A percentile compares a stretch with the other conserved stretches of the same genome.
These are phyloP conservation scores for Drosophila ohnishii DNA, from an alignment of 1,140 invertebrate species.

Conservation along the genomic window DNA sequence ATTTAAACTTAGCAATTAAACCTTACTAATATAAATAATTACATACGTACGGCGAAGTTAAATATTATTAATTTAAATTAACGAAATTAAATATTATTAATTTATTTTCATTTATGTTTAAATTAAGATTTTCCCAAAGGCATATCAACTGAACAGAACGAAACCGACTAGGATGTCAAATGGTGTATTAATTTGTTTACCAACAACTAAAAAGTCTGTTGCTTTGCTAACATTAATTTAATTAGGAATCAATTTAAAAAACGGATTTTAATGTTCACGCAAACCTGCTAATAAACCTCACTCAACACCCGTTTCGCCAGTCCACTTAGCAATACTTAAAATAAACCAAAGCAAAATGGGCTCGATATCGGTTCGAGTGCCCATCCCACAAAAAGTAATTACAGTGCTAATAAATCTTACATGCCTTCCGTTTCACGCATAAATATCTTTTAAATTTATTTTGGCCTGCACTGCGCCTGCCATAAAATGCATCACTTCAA, in stretches of 20 bases:
- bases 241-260: constrained; percentile 10
- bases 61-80: background rate
- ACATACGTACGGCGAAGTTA: constrained; percentile 16
- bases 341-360: constrained; percentile 23
- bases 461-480: background rate
- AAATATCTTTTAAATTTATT: constrained; percentile 2
- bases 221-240: background rate
- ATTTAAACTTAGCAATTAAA: constrained; percentile 33
- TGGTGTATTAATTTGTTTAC: background rate
- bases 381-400: constrained; percentile 15
- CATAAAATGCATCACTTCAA: constrained; percentile 8
- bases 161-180: background rate
- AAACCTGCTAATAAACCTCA: constrained; percentile 12
- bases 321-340: constrained; percentile 22
- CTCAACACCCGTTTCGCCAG: constrained; percentile 5
- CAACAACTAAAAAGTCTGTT: background rate
- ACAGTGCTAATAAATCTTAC: constrained; percentile 18
- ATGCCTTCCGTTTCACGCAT: constrained; percentile 11
- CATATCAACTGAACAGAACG: too few species aligned
- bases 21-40: constrained; percentile 50
- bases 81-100: background rate
- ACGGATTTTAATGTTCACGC: background rate
- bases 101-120: background rate
- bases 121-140: background rate
- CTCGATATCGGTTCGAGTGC: background rate